These are phyloP conservation scores for Axis porcinus DNA, from an alignment of 2,113 vertebrate genomes.

Conservation along the genomic window DNA sequence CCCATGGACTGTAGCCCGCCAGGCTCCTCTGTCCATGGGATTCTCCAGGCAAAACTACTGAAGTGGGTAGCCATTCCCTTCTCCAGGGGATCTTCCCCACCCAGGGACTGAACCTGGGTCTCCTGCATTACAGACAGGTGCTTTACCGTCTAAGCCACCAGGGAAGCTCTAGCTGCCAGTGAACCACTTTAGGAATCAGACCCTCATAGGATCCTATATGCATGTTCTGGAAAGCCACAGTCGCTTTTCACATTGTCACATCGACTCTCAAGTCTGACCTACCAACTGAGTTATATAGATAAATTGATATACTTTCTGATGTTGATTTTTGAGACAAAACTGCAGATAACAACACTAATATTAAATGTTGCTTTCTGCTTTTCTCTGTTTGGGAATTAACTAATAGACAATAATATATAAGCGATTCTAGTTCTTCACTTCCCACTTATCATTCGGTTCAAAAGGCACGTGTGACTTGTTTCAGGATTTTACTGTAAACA, in stretches of 20 bases:
- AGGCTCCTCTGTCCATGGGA: not conserved
- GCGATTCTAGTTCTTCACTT: slow-evolving; percentile 1
- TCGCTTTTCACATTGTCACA: not conserved
- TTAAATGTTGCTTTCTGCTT: not conserved
- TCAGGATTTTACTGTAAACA: not conserved
- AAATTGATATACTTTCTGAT: not conserved
- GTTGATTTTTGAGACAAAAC: not conserved
- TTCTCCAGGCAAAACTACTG: not conserved
- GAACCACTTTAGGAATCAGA: not conserved
- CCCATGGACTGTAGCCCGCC: not conserved
- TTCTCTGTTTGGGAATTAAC: slow-evolving; percentile 10
- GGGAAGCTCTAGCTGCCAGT: not conserved
- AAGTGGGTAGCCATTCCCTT: not conserved
- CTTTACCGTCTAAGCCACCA: not conserved
- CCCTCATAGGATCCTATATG: not conserved
- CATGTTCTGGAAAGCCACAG: not conserved
- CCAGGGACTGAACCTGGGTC: not conserved
- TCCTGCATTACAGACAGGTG: not conserved
- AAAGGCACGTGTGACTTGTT: not conserved
- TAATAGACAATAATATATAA: not conserved
- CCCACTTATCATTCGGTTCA: not conserved
- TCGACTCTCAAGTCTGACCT: not conserved
- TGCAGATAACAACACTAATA: not conserved
- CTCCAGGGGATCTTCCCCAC: not conserved
- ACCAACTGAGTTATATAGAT: not conserved